These are phyloP conservation scores for Characodon lateralis DNA, from an alignment of 2,797 vertebrate species.

Conservation along the genomic window DNA sequence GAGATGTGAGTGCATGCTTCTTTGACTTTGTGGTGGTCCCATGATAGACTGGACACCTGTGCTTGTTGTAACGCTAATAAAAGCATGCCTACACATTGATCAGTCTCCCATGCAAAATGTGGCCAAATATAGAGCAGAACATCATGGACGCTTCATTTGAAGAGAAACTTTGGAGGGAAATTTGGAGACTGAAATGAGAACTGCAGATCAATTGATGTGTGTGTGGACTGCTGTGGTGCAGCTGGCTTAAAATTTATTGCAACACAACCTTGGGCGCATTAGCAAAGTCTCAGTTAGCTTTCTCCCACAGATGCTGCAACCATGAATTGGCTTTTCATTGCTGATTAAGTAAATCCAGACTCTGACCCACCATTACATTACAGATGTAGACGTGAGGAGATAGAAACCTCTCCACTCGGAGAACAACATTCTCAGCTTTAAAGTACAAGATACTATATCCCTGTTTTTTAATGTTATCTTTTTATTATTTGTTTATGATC, in stretches of 20 bases:
- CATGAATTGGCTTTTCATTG: neutral
- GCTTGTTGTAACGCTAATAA: neutral
- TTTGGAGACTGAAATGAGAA: neutral
- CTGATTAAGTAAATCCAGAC: conserved; percentile 4
- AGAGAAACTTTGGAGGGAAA: neutral
- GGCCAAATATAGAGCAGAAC: neutral
- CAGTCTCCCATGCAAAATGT: neutral
- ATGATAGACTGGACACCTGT: conserved; percentile 10
- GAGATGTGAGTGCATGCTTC: neutral
- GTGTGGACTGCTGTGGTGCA: neutral
- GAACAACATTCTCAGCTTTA: neutral
- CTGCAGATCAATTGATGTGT: neutral
- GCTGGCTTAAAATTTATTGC: neutral
- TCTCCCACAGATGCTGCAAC: neutral
- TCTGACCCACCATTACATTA: conserved; percentile 8
- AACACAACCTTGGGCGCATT: neutral
- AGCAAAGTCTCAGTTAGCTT: neutral
- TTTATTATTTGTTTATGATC: neutral
- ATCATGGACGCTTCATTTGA: neutral
- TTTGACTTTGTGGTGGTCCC: neutral
- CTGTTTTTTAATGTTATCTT: too few relatives aligned
- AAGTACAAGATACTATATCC: neutral
- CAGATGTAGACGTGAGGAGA: neutral
- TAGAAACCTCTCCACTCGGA: neutral
- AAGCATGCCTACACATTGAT: neutral